Evolutionary conservation across 2,888 invertebrate species (phyloP), one percentile per base, ranked within the genome.

Genomic region (Cerceris rybyensis): DNA sequence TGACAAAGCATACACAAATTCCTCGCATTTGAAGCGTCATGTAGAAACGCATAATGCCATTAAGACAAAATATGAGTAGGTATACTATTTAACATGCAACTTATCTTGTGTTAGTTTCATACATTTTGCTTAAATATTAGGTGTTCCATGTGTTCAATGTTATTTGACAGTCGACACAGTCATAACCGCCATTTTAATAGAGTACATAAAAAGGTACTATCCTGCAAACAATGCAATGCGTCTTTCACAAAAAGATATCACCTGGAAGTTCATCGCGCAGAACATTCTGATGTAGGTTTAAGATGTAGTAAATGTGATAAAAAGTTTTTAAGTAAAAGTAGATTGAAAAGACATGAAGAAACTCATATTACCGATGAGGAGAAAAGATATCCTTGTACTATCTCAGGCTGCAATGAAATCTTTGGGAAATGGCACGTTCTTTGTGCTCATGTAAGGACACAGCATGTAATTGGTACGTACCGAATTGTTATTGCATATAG

Each of bases 21-120:
- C 94, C 71, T 94, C 94, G 9, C 95, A 95, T 87, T 90, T 96
- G 64, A 94, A 94, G 87, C 93, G 95, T 0, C 95, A 96, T 83
- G 86, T 93, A 59, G 92, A 93, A 59, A 93, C 90, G 65, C 95
- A 95, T 85, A 95, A 94, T 84, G 11, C 16, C 9, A 55, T 71
- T 6, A 82, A 86, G 52, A 84, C 82, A 58, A 61, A 58, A 14
- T 87, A 84, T 42, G 66, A 79, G 92, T 90, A 78, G n/a, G 66
- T 64, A 78, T 39, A 50, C 9, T 14, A 49, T 42, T 28, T 43
- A 14, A 28, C 42, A 60, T 49, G 13, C 41, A 55, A 43, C 55
- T 67, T 13, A 16, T 67, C 46, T 66, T 43, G 49, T 8, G 75
- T 43, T 46, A 46, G 52, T 70, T 77, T 66, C 55, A 50, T 60